Evolutionary conservation across 2,113 vertebrate genomes (phyloP).

Genomic region (Aegithalos caudatus): DNA sequence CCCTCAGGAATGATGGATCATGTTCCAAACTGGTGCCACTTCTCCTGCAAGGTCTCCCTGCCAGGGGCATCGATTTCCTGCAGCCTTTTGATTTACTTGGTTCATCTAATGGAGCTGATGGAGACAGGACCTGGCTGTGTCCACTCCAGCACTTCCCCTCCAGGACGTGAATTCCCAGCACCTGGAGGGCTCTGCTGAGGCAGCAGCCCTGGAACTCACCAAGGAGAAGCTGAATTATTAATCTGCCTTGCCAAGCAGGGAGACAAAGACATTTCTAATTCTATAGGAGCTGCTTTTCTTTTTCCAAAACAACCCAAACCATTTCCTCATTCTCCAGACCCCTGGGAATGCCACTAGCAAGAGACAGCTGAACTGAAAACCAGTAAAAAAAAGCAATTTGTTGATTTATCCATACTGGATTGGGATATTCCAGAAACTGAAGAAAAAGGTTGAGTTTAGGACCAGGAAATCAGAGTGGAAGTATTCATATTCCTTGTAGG

Average conservation of each 20-base stretch:
- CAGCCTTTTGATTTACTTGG: slow-evolving; percentile 29
- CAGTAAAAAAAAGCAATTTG: not conserved
- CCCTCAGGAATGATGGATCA: not conserved
- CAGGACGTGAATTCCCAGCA: not conserved
- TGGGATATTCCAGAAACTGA: not conserved
- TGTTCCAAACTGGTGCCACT: not conserved
- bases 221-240: not conserved
- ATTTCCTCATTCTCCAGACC: not conserved
- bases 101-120: not conserved
- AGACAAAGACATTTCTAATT: not conserved
- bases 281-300: not conserved
- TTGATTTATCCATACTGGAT: not conserved
- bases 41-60: not conserved
- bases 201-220: not conserved
- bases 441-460: not conserved
- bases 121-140: not conserved
- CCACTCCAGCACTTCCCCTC: not conserved
- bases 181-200: not conserved
- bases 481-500: not conserved
- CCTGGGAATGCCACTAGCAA: not conserved
- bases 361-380: not conserved
- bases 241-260: not conserved
- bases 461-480: not conserved
- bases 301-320: not conserved
- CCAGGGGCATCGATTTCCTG: slow-evolving; percentile 23